These are phyloP conservation scores for Aradophagus sp. DNA, from an alignment of 1,140 invertebrate species.

Conservation along the genomic window DNA sequence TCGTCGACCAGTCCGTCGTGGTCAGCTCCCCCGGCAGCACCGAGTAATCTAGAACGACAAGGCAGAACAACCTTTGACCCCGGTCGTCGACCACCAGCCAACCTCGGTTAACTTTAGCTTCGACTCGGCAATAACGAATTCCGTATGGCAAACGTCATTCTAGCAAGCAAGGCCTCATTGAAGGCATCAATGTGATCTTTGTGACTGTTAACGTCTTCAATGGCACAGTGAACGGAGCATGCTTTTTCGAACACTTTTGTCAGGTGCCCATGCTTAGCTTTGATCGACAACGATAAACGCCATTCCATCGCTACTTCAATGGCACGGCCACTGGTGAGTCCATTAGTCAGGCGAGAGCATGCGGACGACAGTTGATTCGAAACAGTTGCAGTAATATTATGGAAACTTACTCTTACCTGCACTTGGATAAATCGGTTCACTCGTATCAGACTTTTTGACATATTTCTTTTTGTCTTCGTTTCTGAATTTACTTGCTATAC, in stretches of 20 bases:
- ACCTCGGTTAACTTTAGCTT: too few relatives aligned
- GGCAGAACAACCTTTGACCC: conserved; percentile 10
- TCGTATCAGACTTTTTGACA: not conserved
- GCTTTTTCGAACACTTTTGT: conserved; percentile 8
- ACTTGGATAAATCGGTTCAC: not conserved
- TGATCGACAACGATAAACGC: not conserved
- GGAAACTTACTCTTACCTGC: conserved; percentile 51
- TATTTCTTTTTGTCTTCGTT: too few relatives aligned
- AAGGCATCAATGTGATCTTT: conserved; percentile 5
- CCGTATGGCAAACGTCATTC: conserved; percentile 47
- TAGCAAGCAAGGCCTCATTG: conserved; percentile 31
- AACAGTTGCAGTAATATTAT: conserved; percentile 27
- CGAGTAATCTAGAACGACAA: conserved; percentile 71
- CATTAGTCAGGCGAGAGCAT: conserved; percentile 26
- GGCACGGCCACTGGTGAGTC: conserved; percentile 18
- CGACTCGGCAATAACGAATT: conserved; percentile 6
- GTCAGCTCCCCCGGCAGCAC: conserved; percentile 60
- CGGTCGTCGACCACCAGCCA: not conserved
- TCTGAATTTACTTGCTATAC: too few relatives aligned
- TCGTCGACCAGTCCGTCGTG: conserved; percentile 65
- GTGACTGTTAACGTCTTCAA: not conserved
- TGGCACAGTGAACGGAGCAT: not conserved
- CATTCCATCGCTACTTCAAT: conserved; percentile 1
- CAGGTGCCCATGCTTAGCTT: conserved; percentile 26
- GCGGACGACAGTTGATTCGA: conserved; percentile 24